phyloP scores from a whole-genome alignment of 2,888 invertebrate species.

The Cataglyphis albicans region DNA sequence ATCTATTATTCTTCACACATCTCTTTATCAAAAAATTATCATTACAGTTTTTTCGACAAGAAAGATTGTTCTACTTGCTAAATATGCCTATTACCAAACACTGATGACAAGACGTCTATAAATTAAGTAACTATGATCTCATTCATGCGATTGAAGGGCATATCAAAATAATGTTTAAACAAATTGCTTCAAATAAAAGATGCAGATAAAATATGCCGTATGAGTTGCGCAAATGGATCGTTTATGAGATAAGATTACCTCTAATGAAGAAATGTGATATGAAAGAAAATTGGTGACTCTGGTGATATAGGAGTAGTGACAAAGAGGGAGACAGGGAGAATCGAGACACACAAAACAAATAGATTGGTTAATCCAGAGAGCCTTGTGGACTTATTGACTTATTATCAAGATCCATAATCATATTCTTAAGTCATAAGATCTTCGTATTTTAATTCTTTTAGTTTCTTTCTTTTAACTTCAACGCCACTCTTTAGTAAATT shows the following conservation, averaged over 20 bases:
- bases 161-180: background rate
- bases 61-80: background rate
- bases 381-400: constrained; percentile 45
- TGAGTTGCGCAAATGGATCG: background rate
- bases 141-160: background rate
- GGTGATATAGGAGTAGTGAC: background rate
- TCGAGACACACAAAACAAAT: constrained; percentile 57
- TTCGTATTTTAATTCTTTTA: constrained; percentile 10
- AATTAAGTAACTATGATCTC: background rate
- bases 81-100: background rate
- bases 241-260: constrained; percentile 56
- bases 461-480: background rate
- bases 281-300: background rate
- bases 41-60: background rate
- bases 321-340: constrained; percentile 22
- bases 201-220: background rate
- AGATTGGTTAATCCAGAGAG: constrained; percentile 66
- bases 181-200: background rate
- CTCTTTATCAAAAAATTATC: background rate
- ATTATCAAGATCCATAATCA: constrained; percentile 58
- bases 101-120: background rate
- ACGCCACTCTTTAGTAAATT: background rate
- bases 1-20: background rate
- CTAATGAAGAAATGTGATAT: constrained; percentile 31
- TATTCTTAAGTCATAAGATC: constrained; percentile 57